Conservation (phyloP, 2,113 vertebrate genomes). For the Amphilophus citrinellus region DNA sequence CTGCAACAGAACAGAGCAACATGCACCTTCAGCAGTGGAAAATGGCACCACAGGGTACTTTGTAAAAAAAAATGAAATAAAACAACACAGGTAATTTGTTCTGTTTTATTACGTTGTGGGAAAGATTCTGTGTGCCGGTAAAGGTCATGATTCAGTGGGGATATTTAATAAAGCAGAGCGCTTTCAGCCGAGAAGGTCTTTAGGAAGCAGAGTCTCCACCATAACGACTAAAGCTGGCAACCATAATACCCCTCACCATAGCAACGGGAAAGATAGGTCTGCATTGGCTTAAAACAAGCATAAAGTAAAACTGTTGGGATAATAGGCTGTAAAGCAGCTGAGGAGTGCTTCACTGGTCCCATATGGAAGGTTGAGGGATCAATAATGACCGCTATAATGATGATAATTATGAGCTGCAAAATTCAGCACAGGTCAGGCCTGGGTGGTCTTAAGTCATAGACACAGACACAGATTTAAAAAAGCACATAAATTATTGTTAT, state of each 20-base stretch:
- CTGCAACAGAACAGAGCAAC: not conserved
- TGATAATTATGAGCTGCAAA: conserved; percentile 4
- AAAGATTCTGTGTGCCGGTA: not conserved
- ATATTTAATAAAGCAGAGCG: conserved; percentile 48
- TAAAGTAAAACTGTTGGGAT: conserved; percentile 28
- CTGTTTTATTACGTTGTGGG: not conserved
- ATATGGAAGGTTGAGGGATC: conserved; percentile 29
- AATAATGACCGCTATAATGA: conserved; percentile 17
- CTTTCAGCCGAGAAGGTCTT: conserved; percentile 22
- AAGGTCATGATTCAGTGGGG: conserved; percentile 48
- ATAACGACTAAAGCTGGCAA: conserved; percentile 49
- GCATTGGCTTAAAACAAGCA: conserved; percentile 25
- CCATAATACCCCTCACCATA: conserved; percentile 58
- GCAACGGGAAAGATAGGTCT: conserved; percentile 54
- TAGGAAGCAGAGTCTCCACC: conserved; percentile 30
- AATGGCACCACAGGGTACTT: not conserved
- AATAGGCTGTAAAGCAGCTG: conserved; percentile 30
- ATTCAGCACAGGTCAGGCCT: not conserved
- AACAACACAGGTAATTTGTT: not conserved
- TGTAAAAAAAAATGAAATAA: not conserved
- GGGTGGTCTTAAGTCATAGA: not conserved
- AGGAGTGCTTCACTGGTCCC: conserved; percentile 18
- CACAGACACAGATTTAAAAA: not conserved
- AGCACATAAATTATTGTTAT: not conserved
- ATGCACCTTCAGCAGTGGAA: not conserved